Conservation (phyloP, 2,797 vertebrate genomes). For the Phataginus tetradactyla region DNA sequence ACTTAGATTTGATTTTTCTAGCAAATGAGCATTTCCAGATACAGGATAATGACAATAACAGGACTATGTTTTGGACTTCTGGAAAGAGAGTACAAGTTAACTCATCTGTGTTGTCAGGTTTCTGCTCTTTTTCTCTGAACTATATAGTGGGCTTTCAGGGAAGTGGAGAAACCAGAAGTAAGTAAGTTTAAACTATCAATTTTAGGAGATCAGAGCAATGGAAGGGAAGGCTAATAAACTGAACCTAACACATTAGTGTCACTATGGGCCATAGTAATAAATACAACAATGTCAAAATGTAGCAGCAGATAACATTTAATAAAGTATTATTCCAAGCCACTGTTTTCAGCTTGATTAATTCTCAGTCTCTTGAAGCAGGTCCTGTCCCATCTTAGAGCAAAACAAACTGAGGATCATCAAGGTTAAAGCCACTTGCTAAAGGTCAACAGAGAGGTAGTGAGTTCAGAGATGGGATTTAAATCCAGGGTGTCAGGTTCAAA, state of each 20-base stretch:
- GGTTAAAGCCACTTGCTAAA: background rate
- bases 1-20: background rate
- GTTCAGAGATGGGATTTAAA: constrained; percentile 5
- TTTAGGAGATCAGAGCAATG: background rate
- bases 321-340: background rate
- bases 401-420: background rate
- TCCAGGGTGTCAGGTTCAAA: background rate
- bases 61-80: background rate
- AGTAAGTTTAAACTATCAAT: background rate
- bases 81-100: background rate
- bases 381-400: background rate
- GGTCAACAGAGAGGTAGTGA: background rate
- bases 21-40: constrained; percentile 1
- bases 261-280: background rate
- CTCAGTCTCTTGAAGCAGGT: background rate
- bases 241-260: background rate
- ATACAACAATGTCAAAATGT: background rate
- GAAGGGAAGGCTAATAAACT: background rate
- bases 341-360: background rate
- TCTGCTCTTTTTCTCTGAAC: background rate
- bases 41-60: background rate
- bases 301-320: background rate
- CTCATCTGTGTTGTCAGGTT: background rate
- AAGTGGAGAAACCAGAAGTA: background rate
- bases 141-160: background rate